phyloP scores from a whole-genome alignment of 2,888 invertebrate species.

The Cactoblastis cactorum region DNA sequence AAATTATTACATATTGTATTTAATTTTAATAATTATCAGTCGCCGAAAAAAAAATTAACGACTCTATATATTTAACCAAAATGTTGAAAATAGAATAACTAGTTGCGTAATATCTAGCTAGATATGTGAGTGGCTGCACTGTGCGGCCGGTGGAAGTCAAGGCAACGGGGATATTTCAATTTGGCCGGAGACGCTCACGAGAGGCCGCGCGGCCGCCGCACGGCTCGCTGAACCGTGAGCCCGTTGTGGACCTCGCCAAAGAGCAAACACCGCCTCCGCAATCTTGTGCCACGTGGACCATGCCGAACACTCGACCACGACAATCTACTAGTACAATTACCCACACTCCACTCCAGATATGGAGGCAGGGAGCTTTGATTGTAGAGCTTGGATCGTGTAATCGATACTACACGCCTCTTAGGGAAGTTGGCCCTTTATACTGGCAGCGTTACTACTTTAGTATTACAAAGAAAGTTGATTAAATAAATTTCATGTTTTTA shows the following conservation, averaged over 20 bases:
- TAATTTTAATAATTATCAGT: too few species aligned
- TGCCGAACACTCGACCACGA: slow-evolving; percentile 68
- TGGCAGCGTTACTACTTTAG: background rate
- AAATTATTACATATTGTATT: too few species aligned
- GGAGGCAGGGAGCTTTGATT: slow-evolving; percentile 24
- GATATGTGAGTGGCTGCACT: slow-evolving; percentile 27
- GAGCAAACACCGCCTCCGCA: slow-evolving; percentile 77
- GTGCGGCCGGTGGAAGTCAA: slow-evolving; percentile 46
- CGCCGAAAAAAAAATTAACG: too few species aligned
- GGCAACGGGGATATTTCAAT: slow-evolving; percentile 74
- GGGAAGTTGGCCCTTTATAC: slow-evolving; percentile 25
- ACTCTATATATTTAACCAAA: too few species aligned
- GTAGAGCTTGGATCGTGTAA: slow-evolving; percentile 27
- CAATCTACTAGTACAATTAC: slow-evolving; percentile 68
- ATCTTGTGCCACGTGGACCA: slow-evolving; percentile 77
- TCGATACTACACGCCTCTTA: slow-evolving; percentile 27
- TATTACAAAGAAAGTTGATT: background rate
- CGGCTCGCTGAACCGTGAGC: slow-evolving; percentile 77
- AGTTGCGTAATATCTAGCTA: slow-evolving; percentile 30
- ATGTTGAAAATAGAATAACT: too few species aligned
- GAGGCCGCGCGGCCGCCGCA: slow-evolving; percentile 66
- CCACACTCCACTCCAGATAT: slow-evolving; percentile 41
- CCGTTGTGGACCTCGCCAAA: slow-evolving; percentile 73
- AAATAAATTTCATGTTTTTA: background rate
- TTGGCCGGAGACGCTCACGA: slow-evolving; percentile 74